phyloP scores from a whole-genome alignment of 2,888 invertebrate genomes.

The Xestia xanthographa region DNA sequence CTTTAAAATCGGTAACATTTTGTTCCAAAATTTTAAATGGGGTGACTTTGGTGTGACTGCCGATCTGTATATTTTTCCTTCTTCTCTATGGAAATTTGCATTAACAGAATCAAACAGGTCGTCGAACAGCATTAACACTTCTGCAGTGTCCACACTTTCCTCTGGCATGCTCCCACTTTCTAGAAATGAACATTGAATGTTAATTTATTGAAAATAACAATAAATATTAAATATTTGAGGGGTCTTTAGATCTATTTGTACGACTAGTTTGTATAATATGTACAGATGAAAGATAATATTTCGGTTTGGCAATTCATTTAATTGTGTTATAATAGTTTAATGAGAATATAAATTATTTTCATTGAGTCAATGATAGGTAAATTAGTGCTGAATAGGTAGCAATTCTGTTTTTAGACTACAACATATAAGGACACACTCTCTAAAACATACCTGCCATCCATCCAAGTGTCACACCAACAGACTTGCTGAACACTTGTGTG shows the following conservation, averaged over 20 bases:
- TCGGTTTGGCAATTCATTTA: too few relatives aligned
- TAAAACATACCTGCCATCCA: background rate
- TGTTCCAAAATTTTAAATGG: background rate
- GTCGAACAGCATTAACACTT: background rate
- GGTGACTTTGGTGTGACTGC: background rate
- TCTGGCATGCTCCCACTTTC: background rate
- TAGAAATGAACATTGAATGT: too few relatives aligned
- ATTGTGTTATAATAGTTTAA: too few relatives aligned
- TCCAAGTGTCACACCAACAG: background rate
- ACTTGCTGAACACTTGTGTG: background rate
- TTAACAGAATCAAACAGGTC: background rate
- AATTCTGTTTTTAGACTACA: background rate
- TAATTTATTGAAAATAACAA: too few relatives aligned
- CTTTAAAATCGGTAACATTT: background rate
- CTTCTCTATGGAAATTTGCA: background rate
- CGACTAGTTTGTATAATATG: too few relatives aligned
- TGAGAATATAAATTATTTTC: too few relatives aligned
- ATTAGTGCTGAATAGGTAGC: too few relatives aligned
- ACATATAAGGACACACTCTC: background rate
- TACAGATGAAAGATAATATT: too few relatives aligned
- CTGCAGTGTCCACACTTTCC: constrained; percentile 1
- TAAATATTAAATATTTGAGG: too few relatives aligned
- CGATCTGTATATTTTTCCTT: background rate
- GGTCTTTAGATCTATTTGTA: too few relatives aligned
- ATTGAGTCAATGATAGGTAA: too few relatives aligned